Percentiles rank a stretch among this genome's conserved stretches.
These are phyloP conservation scores for Charanyca ferruginea DNA, from an alignment of 2,888 invertebrate species.

Conservation along the genomic window DNA sequence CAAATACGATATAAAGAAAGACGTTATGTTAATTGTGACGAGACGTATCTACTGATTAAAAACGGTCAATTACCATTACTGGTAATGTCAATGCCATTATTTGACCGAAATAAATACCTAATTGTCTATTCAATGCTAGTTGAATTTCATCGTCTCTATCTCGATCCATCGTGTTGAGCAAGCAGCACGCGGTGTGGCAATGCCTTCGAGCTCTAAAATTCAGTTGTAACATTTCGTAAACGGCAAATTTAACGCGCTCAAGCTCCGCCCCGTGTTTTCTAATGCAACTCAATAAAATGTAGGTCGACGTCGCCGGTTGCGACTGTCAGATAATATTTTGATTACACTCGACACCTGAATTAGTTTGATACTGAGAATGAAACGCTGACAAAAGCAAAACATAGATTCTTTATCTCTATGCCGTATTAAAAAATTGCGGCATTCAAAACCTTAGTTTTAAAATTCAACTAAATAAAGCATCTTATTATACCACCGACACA, in stretches of 20 bases:
- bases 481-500: conserved; percentile 42
- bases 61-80: not conserved
- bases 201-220: conserved; percentile 86
- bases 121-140: conserved; percentile 60
- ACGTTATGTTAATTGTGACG: not conserved
- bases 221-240: conserved; percentile 90
- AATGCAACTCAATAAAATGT: conserved; percentile 88
- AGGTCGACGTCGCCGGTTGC: conserved; percentile 79
- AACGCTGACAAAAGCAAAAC: conserved; percentile 18
- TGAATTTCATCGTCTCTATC: conserved; percentile 79
- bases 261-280: conserved; percentile 87
- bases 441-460: not conserved
- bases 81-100: conserved; percentile 33
- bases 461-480: conserved; percentile 8
- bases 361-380: conserved; percentile 39
- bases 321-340: conserved; percentile 66
- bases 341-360: conserved; percentile 62
- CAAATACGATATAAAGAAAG: conserved; percentile 5
- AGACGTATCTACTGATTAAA: conserved; percentile 7
- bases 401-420: conserved; percentile 4
- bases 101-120: conserved; percentile 24
- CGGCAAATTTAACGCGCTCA: conserved; percentile 88
- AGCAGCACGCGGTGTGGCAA: conserved; percentile 83
- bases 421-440: conserved; percentile 1
- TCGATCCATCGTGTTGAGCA: conserved; percentile 85